Evolutionary conservation across 2,113 vertebrate species (phyloP).

Genomic region (Ifrita kowaldi): DNA sequence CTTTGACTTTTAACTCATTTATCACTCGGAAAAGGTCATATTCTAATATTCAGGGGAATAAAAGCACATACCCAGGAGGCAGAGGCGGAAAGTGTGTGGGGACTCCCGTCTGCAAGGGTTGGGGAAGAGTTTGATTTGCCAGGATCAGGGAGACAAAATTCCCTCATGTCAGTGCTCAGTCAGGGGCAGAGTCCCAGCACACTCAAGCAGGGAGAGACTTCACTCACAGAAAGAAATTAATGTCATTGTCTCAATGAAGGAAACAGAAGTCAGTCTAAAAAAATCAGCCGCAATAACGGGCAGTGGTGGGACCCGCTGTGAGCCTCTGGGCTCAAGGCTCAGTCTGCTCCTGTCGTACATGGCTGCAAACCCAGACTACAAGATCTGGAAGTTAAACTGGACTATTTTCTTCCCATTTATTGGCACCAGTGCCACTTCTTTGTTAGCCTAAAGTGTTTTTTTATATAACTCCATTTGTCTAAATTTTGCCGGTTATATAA

Average conservation of each 20-base stretch:
- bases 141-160: not conserved
- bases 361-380: not conserved
- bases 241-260: not conserved
- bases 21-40: not conserved
- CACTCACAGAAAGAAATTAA: not conserved
- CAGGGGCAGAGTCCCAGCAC: not conserved
- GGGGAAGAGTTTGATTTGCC: not conserved
- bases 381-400: not conserved
- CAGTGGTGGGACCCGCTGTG: not conserved
- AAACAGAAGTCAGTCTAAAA: not conserved
- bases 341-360: not conserved
- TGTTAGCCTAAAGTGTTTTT: not conserved
- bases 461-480: not conserved
- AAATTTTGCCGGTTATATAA: not conserved
- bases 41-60: not conserved
- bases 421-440: not conserved
- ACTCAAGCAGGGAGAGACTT: not conserved
- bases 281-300: not conserved
- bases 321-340: not conserved
- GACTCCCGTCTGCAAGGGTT: accelerated
- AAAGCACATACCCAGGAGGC: not conserved
- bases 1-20: not conserved
- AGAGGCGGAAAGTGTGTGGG: not conserved
- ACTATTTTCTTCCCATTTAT: not conserved
- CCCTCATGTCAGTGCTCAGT: accelerated